Evolutionary conservation across 2,797 vertebrate genomes (phyloP).

Genomic region (Pagetopsis macropterus): DNA sequence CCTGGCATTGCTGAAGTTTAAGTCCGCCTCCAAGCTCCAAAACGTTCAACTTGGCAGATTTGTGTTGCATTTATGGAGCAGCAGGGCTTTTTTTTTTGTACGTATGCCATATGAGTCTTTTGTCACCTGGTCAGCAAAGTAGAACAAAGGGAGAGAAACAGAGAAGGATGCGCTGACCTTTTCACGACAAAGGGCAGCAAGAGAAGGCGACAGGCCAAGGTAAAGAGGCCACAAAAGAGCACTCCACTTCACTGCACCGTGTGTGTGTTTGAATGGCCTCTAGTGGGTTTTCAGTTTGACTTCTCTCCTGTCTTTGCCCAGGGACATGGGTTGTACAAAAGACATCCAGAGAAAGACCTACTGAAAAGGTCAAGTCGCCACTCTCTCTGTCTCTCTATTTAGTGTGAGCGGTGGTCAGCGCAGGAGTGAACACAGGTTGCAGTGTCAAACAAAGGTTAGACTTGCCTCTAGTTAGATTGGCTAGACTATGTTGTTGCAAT

Average conservation of each 20-base stretch:
- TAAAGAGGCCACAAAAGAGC: slow-evolving; percentile 64
- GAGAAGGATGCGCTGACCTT: slow-evolving; percentile 73
- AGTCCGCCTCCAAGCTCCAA: slow-evolving; percentile 10
- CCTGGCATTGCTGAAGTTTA: slow-evolving; percentile 4
- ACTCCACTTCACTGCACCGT: slow-evolving; percentile 36
- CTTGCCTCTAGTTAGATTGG: background rate
- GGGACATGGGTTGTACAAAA: slow-evolving; percentile 57
- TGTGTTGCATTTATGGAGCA: slow-evolving; percentile 13
- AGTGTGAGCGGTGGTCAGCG: slow-evolving; percentile 42
- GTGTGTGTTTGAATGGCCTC: slow-evolving; percentile 41
- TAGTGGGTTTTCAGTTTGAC: slow-evolving; percentile 63
- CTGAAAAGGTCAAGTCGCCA: slow-evolving; percentile 69
- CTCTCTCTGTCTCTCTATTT: slow-evolving; percentile 34
- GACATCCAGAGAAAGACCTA: slow-evolving; percentile 49
- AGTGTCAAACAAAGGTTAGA: slow-evolving; percentile 14
- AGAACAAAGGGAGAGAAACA: slow-evolving; percentile 36
- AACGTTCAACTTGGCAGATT: slow-evolving; percentile 11
- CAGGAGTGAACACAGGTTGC: slow-evolving; percentile 38
- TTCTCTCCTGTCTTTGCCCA: slow-evolving; percentile 53
- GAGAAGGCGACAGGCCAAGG: slow-evolving; percentile 72
- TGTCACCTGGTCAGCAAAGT: slow-evolving; percentile 53
- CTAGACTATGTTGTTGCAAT: background rate
- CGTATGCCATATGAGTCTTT: slow-evolving; percentile 39
- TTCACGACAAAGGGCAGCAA: slow-evolving; percentile 78
- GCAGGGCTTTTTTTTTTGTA: slow-evolving; percentile 14